A percentile compares a stretch with the other conserved stretches of the same genome.
Evolutionary conservation across 37 sponge, comb jelly and placozoan genomes (phyloP).

Genomic region (Haliclona indistincta): DNA sequence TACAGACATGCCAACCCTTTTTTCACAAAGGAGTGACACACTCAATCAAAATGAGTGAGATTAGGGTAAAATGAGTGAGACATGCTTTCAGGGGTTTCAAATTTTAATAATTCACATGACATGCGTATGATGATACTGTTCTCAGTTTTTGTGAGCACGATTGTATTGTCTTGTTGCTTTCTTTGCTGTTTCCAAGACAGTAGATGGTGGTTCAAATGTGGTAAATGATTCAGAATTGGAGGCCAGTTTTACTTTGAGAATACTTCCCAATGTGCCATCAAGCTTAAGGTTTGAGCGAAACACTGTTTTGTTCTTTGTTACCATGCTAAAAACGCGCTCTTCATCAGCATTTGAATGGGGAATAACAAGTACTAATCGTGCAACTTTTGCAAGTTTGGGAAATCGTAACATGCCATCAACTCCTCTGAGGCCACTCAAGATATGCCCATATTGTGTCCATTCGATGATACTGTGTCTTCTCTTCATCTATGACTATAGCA

Average conservation of each 20-base stretch:
- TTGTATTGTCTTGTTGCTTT: slow-evolving; percentile 10
- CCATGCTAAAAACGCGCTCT: slow-evolving; percentile 40
- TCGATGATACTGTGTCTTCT: too few relatives aligned
- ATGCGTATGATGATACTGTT: too few relatives aligned
- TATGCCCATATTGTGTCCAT: slow-evolving; percentile 26
- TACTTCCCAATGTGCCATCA: slow-evolving; percentile 31
- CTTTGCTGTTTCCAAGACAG: neutral
- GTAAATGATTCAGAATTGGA: slow-evolving; percentile 19
- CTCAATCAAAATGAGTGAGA: too few relatives aligned
- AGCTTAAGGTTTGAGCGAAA: slow-evolving; percentile 14
- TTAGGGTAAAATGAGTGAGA: too few relatives aligned
- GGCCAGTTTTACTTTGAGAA: slow-evolving; percentile 10
- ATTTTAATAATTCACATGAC: too few relatives aligned
- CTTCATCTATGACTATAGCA: neutral
- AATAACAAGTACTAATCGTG: slow-evolving; percentile 17
- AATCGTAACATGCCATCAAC: neutral
- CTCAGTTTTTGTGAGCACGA: slow-evolving; percentile 20
- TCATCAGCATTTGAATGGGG: slow-evolving; percentile 51
- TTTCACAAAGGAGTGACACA: too few relatives aligned
- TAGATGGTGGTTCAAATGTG: slow-evolving; percentile 22
- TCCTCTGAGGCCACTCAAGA: neutral
- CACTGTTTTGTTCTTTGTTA: slow-evolving; percentile 36
- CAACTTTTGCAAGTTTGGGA: slow-evolving; percentile 23
- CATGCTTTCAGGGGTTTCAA: too few relatives aligned
- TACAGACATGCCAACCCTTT: too few relatives aligned